Conservation (phyloP, 2,888 invertebrate species). For the Syrphus vitripennis region DNA sequence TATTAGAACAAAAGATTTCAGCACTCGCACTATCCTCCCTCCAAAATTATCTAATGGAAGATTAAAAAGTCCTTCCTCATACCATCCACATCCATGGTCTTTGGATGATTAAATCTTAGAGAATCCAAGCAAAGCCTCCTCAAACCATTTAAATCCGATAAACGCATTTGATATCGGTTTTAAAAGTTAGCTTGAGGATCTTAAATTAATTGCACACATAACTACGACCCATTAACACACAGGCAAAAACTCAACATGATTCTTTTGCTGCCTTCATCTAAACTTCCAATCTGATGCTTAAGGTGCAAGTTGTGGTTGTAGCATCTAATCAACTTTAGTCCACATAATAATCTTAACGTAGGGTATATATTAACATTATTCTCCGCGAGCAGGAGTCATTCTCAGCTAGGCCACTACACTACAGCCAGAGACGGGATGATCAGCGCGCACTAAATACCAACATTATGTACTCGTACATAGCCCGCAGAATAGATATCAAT, state of each 20-base stretch:
- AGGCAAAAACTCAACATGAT: slow-evolving; percentile 47
- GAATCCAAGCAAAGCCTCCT: slow-evolving; percentile 41
- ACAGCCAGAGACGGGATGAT: background rate
- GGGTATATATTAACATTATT: slow-evolving; percentile 49
- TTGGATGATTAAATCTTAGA: background rate
- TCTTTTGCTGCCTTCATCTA: slow-evolving; percentile 32
- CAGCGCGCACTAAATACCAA: slow-evolving; percentile 65
- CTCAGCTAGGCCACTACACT: background rate
- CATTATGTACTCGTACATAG: slow-evolving; percentile 62
- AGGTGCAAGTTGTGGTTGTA: slow-evolving; percentile 11
- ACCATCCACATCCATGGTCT: background rate
- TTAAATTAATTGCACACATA: slow-evolving; percentile 62
- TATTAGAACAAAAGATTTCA: too few relatives aligned
- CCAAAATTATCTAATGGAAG: background rate
- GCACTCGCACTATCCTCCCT: too few relatives aligned
- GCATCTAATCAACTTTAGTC: slow-evolving; percentile 40
- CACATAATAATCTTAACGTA: slow-evolving; percentile 42
- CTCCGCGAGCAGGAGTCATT: slow-evolving; percentile 2
- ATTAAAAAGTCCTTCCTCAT: background rate
- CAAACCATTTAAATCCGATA: slow-evolving; percentile 43
- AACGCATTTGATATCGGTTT: slow-evolving; percentile 53
- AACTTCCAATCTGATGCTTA: slow-evolving; percentile 5
- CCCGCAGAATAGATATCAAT: slow-evolving; percentile 75
- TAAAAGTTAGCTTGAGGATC: slow-evolving; percentile 54
- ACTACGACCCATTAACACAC: slow-evolving; percentile 60